These are phyloP conservation scores for Proteles cristata DNA, from an alignment of 2,113 vertebrate genomes.

Conservation along the genomic window DNA sequence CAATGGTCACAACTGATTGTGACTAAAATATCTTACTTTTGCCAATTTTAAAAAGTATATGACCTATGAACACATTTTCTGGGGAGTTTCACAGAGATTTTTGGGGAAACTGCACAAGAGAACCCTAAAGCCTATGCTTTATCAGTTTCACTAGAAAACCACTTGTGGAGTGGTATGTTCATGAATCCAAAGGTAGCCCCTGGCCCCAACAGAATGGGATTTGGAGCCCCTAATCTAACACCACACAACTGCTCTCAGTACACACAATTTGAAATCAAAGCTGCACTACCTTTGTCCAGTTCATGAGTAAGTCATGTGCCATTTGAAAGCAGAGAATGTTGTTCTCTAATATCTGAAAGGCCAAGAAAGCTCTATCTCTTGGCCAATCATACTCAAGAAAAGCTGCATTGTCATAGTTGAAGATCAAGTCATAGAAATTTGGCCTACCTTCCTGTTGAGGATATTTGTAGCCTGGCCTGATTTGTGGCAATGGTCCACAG, in stretches of 20 bases:
- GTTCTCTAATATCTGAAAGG: neutral
- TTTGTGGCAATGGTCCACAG: neutral
- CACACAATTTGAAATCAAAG: neutral
- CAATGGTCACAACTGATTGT: neutral
- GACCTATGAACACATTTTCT: neutral
- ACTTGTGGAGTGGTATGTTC: neutral
- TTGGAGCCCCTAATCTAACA: neutral
- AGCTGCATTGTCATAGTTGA: neutral
- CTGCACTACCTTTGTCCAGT: fast-evolving
- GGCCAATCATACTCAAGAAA: neutral
- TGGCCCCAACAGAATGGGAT: neutral
- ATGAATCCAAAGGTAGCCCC: neutral
- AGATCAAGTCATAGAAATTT: neutral
- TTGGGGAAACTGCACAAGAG: neutral
- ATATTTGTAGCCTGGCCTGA: too few relatives aligned
- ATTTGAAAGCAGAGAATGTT: neutral
- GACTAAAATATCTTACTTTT: neutral
- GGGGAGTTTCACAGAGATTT: neutral
- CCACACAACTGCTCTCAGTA: neutral
- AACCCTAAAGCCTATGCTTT: neutral
- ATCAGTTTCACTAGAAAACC: neutral
- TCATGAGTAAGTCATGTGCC: neutral
- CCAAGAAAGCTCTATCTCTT: neutral
- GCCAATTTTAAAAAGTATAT: neutral
- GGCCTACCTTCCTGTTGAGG: fast-evolving